A percentile compares a stretch with the other conserved stretches of the same genome.
phyloP scores from a whole-genome alignment of 2,113 vertebrate species.

The Zootoca vivipara region DNA sequence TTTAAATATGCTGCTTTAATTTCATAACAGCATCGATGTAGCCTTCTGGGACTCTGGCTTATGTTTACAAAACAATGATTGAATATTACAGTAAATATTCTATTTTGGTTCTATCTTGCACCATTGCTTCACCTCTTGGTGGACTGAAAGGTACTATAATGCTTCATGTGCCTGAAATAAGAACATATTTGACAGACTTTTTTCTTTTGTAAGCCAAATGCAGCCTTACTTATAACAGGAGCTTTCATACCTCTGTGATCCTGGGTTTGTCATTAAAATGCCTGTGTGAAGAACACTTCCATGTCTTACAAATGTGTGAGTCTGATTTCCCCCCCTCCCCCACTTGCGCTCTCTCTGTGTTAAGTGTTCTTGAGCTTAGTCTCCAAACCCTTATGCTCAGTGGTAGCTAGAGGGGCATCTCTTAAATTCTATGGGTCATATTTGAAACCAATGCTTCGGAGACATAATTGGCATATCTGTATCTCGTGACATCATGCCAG shows the following conservation, averaged over 20 bases:
- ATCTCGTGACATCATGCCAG: conserved; percentile 10
- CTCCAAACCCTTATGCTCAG: conserved; percentile 28
- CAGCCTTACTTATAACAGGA: conserved; percentile 65
- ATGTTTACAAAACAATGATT: conserved; percentile 53
- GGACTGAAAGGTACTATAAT: conserved; percentile 45
- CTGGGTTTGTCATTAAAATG: conserved; percentile 52
- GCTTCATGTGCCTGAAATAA: conserved; percentile 51
- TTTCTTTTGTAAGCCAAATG: conserved; percentile 65
- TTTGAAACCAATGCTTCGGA: conserved; percentile 41
- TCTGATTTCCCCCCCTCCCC: conserved; percentile 4
- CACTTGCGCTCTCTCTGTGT: neutral
- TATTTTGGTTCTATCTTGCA: conserved; percentile 38
- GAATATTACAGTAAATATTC: conserved; percentile 40
- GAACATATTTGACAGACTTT: conserved; percentile 44
- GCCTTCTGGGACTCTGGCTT: conserved; percentile 56
- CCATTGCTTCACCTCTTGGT: conserved; percentile 26
- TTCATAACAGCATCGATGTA: conserved; percentile 61
- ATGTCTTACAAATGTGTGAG: conserved; percentile 28
- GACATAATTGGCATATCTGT: conserved; percentile 38
- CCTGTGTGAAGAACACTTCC: conserved; percentile 4
- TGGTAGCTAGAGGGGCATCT: conserved; percentile 53
- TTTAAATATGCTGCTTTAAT: conserved; percentile 62
- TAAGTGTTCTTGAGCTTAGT: conserved; percentile 55
- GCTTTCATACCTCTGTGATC: conserved; percentile 63
- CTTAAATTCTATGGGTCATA: conserved; percentile 34